Percentiles rank a stretch among this genome's conserved stretches.
Conservation (phyloP, 2,888 invertebrate genomes). For the Drosophila acutilabella region DNA sequence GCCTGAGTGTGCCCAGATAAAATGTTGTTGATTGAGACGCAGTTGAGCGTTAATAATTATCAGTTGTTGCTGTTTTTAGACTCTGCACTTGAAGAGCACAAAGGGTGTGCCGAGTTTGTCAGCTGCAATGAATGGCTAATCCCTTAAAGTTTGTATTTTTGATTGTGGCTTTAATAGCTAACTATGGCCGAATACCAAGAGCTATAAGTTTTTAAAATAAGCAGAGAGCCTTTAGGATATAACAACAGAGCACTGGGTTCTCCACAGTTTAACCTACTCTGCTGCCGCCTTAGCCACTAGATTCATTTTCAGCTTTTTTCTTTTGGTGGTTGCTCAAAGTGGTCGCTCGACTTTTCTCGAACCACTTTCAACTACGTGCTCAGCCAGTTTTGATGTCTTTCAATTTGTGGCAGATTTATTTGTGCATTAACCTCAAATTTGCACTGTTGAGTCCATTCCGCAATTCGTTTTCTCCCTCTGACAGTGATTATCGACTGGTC, state of each 20-base stretch:
- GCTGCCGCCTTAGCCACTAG: not conserved
- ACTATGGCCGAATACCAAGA: too few species aligned
- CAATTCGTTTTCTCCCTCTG: conserved; percentile 18
- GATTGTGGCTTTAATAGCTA: too few species aligned
- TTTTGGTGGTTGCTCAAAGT: conserved; percentile 14
- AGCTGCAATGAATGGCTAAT: too few species aligned
- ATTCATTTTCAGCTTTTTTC: conserved; percentile 16
- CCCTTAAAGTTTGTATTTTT: too few species aligned
- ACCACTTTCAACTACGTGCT: conserved; percentile 40
- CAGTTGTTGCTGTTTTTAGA: conserved; percentile 44
- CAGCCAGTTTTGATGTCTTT: conserved; percentile 68
- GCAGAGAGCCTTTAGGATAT: too few species aligned
- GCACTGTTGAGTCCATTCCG: conserved; percentile 65
- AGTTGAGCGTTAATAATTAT: conserved; percentile 79
- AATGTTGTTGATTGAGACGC: conserved; percentile 77
- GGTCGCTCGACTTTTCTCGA: conserved; percentile 1
- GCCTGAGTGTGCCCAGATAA: conserved; percentile 68
- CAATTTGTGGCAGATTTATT: conserved; percentile 78
- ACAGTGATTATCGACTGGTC: conserved; percentile 66
- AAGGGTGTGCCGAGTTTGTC: not conserved
- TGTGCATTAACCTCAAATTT: conserved; percentile 77
- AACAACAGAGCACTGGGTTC: not conserved
- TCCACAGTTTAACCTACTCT: not conserved
- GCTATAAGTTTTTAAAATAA: too few species aligned
- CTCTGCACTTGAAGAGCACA: not conserved